Evolutionary conservation across 2,888 invertebrate species (phyloP).

Genomic region (Cataglyphis albicans): DNA sequence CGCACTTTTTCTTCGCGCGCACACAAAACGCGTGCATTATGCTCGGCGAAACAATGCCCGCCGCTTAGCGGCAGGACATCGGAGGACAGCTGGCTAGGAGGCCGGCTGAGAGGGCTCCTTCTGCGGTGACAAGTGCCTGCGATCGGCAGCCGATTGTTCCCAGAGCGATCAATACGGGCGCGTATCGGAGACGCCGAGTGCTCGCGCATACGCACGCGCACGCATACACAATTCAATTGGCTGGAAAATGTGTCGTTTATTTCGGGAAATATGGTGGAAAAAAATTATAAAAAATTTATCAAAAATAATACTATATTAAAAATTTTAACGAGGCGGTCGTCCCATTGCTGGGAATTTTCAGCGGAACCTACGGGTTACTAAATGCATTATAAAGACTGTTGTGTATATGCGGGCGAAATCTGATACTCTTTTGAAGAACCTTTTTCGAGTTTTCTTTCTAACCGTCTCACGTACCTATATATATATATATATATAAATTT

Average conservation of each 20-base stretch:
- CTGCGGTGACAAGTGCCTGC: constrained; percentile 50
- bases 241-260: constrained; percentile 10
- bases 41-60: constrained; percentile 71
- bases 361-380: neutral
- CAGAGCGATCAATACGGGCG: constrained; percentile 38
- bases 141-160: constrained; percentile 53
- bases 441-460: constrained; percentile 50
- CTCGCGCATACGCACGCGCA: neutral
- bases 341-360: neutral
- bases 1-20: constrained; percentile 57
- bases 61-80: constrained; percentile 55
- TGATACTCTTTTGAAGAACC: constrained; percentile 59
- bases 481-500: neutral
- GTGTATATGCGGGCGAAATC: constrained; percentile 65
- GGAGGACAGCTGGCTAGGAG: constrained; percentile 65
- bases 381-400: constrained; percentile 46
- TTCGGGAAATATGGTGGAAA: neutral
- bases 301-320: neutral
- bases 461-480: neutral
- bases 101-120: constrained; percentile 29
- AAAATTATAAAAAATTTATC: neutral
- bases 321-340: neutral
- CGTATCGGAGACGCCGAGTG: constrained; percentile 17
- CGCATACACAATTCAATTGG: neutral
- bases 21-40: constrained; percentile 73